Evolutionary conservation across 1,140 invertebrate species (phyloP), one percentile per base, ranked within the genome.

Genomic region (Lordiphosa clarofinis): DNA sequence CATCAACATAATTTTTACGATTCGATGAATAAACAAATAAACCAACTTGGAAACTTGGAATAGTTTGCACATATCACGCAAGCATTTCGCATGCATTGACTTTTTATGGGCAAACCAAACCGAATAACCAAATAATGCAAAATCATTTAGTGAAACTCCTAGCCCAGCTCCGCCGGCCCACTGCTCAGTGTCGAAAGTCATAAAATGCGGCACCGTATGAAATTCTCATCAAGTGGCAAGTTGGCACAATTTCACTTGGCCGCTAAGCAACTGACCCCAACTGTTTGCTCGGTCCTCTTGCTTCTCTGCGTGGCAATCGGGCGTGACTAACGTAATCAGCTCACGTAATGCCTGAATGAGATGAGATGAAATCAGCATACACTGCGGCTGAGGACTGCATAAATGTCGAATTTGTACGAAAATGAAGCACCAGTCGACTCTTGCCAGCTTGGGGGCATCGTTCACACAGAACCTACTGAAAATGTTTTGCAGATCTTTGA

Each of bases 1-100:
- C 84, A 87, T 87, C 82, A 87, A 78, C 84, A 87, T 87, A 86
- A 86, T 81, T 86, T 87, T 84, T 84, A 87, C 73, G 84, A 84
- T 72, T 84, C 84, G 61, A 84, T 72, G 78, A 87, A 87, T 79
- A 87, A 87, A 87, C 76, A 87, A 87, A 87, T 84, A 78, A 82
- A 84, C 56, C 59, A 69, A 59, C 56, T 48, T 8, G 28, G 21
- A 24, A 58, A 47, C 43, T 64, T 60, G 57, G 39, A 40, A 68
- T 82, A 69, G 72, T 84, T 73, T 67, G 67, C 87, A 55, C 82
- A 46, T 66, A 61, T 72, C 76, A 87, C 73, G 63, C 58, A 82
- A 78, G 49, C 84, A 87, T 87, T 87, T 87, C 64, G 63, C 84
- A 87, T 87, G 84, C 82, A 87, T 87, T 84, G 84, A 79, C 82